Percentiles rank a stretch among this genome's conserved stretches.
Conservation (phyloP, 1,140 invertebrate genomes). For the Zaprionus inermis region DNA sequence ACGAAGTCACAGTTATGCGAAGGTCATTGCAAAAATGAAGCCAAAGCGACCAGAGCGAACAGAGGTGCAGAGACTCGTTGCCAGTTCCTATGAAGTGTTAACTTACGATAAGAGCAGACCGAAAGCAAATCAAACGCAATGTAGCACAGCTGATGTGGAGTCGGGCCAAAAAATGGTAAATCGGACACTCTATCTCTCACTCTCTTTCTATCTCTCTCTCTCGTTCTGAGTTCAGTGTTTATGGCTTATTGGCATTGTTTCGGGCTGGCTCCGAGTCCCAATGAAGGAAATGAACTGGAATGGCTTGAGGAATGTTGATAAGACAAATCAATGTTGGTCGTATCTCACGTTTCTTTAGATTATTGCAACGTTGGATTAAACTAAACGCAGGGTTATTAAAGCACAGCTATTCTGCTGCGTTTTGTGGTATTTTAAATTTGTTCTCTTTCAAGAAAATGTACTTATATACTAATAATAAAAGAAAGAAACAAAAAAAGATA, state of each 20-base stretch:
- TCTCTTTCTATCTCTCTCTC: background rate
- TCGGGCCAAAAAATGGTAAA: background rate
- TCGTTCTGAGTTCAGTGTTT: constrained; percentile 28
- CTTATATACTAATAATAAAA: constrained; percentile 47
- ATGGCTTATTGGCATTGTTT: constrained; percentile 54
- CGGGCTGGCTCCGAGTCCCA: constrained; percentile 28
- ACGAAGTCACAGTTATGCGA: constrained; percentile 51
- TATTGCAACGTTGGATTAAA: constrained; percentile 1
- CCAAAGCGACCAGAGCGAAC: constrained; percentile 42
- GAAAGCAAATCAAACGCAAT: constrained; percentile 76
- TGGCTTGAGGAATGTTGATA: constrained; percentile 70
- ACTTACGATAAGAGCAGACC: constrained; percentile 70
- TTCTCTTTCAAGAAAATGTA: constrained; percentile 24
- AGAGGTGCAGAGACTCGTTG: constrained; percentile 1
- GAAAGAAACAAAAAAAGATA: background rate
- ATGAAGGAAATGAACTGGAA: constrained; percentile 71
- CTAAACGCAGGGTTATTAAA: constrained; percentile 5
- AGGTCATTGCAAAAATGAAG: constrained; percentile 79
- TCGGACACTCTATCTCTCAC: background rate
- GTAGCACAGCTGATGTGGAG: constrained; percentile 67
- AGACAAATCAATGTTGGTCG: constrained; percentile 60
- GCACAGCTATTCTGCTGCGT: constrained; percentile 7
- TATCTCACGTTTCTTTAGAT: background rate
- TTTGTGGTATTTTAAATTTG: constrained; percentile 13
- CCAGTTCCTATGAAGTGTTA: constrained; percentile 79